Percentiles rank a stretch among this genome's conserved stretches.
These are phyloP conservation scores for Nemopilema nomurai DNA, from an alignment of 30 jellyfish, hydroid and myxozoan genomes.

Conservation along the genomic window DNA sequence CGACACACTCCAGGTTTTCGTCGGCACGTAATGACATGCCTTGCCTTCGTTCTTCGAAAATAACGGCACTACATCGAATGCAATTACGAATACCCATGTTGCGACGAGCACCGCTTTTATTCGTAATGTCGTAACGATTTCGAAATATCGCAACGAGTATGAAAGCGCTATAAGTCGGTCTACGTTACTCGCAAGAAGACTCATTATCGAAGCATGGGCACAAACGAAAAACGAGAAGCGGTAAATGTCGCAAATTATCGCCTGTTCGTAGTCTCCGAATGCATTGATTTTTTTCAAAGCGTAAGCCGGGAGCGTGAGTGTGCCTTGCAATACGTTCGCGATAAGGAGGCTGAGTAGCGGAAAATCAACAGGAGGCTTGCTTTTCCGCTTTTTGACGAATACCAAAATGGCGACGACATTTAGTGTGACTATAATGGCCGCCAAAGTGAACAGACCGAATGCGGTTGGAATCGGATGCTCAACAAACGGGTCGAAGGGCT, in stretches of 20 bases:
- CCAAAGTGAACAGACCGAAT: constrained; percentile 40
- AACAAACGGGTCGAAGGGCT: constrained; percentile 51
- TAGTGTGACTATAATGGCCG: constrained; percentile 39
- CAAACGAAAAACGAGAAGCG: constrained; percentile 76
- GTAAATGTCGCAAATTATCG: constrained; percentile 63
- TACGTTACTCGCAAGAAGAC: constrained; percentile 53
- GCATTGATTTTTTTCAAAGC: constrained; percentile 71
- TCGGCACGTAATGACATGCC: constrained; percentile 63
- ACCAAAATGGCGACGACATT: constrained; percentile 58
- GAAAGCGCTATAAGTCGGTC: constrained; percentile 62
- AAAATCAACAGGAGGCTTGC: constrained; percentile 57
- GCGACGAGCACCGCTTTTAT: constrained; percentile 6
- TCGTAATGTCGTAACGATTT: constrained; percentile 41
- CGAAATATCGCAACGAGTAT: constrained; percentile 61
- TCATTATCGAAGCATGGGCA: constrained; percentile 69
- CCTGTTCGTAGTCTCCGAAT: constrained; percentile 16
- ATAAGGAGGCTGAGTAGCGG: constrained; percentile 68
- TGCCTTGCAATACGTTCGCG: constrained; percentile 72
- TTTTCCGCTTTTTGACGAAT: constrained; percentile 13
- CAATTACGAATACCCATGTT: constrained; percentile 56
- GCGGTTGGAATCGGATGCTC: constrained; percentile 68
- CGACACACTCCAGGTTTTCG: constrained; percentile 70
- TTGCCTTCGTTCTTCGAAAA: constrained; percentile 11
- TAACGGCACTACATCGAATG: constrained; percentile 73
- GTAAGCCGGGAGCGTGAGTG: constrained; percentile 73